These are phyloP conservation scores for Echeneis naucrates DNA, from an alignment of 2,797 vertebrate species.

Conservation along the genomic window DNA sequence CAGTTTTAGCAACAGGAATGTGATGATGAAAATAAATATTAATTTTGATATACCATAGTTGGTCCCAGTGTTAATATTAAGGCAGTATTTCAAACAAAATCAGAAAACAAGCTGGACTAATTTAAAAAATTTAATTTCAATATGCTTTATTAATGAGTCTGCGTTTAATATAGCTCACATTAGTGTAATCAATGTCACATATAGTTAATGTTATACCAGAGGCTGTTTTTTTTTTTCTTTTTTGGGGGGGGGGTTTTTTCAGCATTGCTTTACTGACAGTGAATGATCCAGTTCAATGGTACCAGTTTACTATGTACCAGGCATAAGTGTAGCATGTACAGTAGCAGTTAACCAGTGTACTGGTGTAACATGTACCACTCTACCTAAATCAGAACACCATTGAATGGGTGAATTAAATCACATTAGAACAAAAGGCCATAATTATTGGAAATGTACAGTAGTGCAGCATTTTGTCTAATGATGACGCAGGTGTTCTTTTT, in stretches of 20 bases:
- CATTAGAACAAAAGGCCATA: not conserved
- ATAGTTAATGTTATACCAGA: not conserved
- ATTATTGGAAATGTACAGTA: not conserved
- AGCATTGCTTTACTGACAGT: no score
- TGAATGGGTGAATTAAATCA: constrained; percentile 12
- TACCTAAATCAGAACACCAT: not conserved
- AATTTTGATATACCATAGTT: constrained; percentile 24
- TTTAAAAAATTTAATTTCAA: not conserved
- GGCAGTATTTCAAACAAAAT: constrained; percentile 37
- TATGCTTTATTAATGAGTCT: not conserved
- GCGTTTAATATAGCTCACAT: no score
- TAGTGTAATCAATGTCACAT: no score
- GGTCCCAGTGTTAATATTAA: constrained; percentile 17
- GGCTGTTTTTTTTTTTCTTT: no score
- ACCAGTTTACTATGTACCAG: no score
- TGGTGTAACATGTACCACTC: not conserved
- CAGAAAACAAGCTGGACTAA: not conserved
- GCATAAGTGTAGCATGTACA: no score
- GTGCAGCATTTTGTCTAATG: not conserved
- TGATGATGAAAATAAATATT: no score
- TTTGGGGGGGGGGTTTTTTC: no score
- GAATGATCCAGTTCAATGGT: no score
- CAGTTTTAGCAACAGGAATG: constrained; percentile 15
- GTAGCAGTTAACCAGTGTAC: no score
- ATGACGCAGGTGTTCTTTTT: not conserved